These are phyloP conservation scores for Entomobrya multifasciata DNA, from an alignment of 2,888 invertebrate genomes.

Conservation along the genomic window DNA sequence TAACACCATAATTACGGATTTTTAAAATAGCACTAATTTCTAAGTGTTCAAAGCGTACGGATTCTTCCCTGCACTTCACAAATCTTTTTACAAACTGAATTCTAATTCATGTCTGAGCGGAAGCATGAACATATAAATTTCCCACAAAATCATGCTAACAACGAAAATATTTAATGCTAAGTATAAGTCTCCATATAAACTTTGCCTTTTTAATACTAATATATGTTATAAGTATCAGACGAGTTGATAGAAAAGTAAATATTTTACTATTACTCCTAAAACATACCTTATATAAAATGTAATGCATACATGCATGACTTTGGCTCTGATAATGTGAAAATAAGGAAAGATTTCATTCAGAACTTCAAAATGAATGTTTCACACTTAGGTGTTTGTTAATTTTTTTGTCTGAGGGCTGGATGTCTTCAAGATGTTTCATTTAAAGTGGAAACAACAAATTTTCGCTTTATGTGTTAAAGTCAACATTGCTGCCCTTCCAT, in stretches of 20 bases:
- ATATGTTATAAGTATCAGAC: neutral
- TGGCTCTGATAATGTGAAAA: constrained; percentile 14
- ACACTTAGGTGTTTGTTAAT: constrained; percentile 78
- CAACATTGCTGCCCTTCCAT: constrained; percentile 17
- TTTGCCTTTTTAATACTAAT: no score
- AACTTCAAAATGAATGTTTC: constrained; percentile 78
- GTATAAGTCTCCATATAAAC: neutral
- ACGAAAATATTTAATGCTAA: neutral
- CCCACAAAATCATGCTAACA: neutral
- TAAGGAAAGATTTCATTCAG: constrained; percentile 12
- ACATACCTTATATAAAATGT: no score
- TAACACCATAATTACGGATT: no score
- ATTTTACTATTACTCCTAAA: no score
- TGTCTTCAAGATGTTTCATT: constrained; percentile 18
- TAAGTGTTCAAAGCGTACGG: no score
- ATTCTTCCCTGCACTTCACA: no score
- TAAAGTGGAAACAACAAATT: constrained; percentile 27
- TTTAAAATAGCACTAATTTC: no score
- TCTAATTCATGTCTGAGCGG: neutral
- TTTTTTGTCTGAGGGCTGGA: constrained; percentile 48
- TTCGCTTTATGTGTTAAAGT: constrained; percentile 44
- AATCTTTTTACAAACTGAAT: no score
- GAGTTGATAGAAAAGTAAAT: no score
- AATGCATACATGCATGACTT: neutral
- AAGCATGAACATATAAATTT: neutral